phyloP scores from a whole-genome alignment of 2,888 invertebrate genomes.

The Ypsolopha scabrella region DNA sequence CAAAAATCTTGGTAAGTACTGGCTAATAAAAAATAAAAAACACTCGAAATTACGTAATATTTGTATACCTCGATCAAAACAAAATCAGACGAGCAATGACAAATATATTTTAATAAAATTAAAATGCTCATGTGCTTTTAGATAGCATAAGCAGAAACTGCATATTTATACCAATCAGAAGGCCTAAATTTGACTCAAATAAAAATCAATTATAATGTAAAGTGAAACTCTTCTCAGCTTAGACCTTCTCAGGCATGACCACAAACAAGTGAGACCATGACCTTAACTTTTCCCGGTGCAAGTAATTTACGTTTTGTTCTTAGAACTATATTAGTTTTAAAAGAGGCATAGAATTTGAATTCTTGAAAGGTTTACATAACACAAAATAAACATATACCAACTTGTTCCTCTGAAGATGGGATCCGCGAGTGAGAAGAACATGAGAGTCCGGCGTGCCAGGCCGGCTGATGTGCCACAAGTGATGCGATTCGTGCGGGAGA shows the following conservation, averaged over 20 bases:
- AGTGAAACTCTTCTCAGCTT: too few relatives aligned
- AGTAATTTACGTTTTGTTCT: too few relatives aligned
- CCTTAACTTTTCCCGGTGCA: neutral
- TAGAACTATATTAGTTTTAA: too few relatives aligned
- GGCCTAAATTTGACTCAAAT: neutral
- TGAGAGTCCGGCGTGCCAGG: slow-evolving; percentile 50
- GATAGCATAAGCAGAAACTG: neutral
- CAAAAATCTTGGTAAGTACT: too few relatives aligned
- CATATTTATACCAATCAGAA: neutral
- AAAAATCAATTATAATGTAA: neutral
- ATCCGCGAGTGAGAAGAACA: slow-evolving; percentile 32
- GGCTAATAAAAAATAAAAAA: too few relatives aligned
- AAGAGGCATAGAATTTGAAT: too few relatives aligned
- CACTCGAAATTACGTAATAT: too few relatives aligned
- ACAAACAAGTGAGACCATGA: too few relatives aligned
- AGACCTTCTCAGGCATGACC: too few relatives aligned
- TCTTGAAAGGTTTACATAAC: neutral
- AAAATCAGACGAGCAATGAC: neutral
- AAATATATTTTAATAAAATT: too few relatives aligned
- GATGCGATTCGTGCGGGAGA: slow-evolving; percentile 45
- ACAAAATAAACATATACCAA: neutral
- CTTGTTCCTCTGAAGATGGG: slow-evolving; percentile 30
- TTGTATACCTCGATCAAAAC: too few relatives aligned
- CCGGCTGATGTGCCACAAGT: slow-evolving; percentile 47
- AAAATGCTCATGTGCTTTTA: neutral